Evolutionary conservation across 2,888 invertebrate species (phyloP), one percentile per base, ranked within the genome.

Genomic region (Sinhomidia bicolor): DNA sequence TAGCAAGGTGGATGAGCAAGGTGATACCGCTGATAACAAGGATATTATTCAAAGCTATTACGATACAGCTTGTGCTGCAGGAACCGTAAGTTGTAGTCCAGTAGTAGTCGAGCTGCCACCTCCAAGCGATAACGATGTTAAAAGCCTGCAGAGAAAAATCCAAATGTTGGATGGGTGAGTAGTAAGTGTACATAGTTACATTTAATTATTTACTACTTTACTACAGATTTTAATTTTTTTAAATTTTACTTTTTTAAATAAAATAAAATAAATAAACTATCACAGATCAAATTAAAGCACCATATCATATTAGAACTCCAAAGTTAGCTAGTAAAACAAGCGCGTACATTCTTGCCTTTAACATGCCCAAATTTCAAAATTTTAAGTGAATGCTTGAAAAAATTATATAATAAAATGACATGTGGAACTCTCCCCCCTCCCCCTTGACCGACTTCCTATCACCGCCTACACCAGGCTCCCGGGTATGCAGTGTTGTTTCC

Each of bases 81-180:
- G n/a, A n/a, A n/a, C n/a, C n/a, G n/a, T n/a, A n/a, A n/a, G n/a
- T n/a, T n/a, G n/a, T n/a, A n/a, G n/a, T n/a, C n/a, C n/a, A 54
- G 20, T 17, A 57, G 23, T 51, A 10, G 14, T 29, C 1, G 1
- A 14, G 29, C 14, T 29, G 62, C n/a, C n/a, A n/a, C n/a, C n/a
- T n/a, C n/a, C n/a, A n/a, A n/a, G n/a, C 5, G 65, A 36, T 32
- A 85, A 20, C 14, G 84, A 84, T 14, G 51, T 60, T n/a, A 54
- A 47, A 47, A 78, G 68, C 26, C 36, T 85, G 1, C 80, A 79
- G 29, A 26, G 80, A 17, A 85, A 79, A 41, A 26, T 84, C n/a
- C 83, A 84, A 44, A 74, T 84, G 83, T 36, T 84, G 51, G 83
- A 84, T 60, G 74, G 83, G 83, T 84, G 62, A 47, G 74, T 54